Conservation (phyloP, 2,797 vertebrate genomes). For the Falco concolor region DNA sequence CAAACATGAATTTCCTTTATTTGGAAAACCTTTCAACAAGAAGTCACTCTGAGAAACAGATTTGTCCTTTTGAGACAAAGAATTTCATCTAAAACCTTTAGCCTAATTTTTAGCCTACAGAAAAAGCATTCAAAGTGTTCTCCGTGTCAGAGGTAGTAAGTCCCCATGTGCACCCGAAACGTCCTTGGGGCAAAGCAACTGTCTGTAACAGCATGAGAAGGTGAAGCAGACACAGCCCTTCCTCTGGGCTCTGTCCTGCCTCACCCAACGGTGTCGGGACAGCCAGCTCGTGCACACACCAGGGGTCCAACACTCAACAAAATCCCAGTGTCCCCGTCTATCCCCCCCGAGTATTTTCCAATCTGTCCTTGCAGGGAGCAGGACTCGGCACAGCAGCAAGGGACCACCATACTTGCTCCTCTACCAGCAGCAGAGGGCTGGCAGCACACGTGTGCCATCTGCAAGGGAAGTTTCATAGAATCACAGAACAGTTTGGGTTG, state of each 20-base stretch:
- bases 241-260: background rate
- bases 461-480: background rate
- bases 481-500: too few species aligned
- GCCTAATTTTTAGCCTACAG: background rate
- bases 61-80: background rate
- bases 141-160: background rate
- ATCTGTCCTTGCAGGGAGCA: background rate
- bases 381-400: background rate
- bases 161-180: background rate
- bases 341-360: background rate
- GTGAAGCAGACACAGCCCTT: background rate
- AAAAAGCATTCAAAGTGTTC: background rate
- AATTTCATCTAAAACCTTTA: background rate
- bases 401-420: background rate
- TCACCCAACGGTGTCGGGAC: too few species aligned
- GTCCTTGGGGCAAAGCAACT: background rate
- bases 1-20: background rate
- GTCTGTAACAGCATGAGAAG: background rate
- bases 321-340: background rate
- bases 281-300: background rate
- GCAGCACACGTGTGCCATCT: background rate
- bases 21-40: background rate
- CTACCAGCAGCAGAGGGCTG: too few species aligned
- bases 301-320: background rate
- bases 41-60: background rate